phyloP scores from a whole-genome alignment of 2,797 vertebrate species.

The Epinephelus awoara region DNA sequence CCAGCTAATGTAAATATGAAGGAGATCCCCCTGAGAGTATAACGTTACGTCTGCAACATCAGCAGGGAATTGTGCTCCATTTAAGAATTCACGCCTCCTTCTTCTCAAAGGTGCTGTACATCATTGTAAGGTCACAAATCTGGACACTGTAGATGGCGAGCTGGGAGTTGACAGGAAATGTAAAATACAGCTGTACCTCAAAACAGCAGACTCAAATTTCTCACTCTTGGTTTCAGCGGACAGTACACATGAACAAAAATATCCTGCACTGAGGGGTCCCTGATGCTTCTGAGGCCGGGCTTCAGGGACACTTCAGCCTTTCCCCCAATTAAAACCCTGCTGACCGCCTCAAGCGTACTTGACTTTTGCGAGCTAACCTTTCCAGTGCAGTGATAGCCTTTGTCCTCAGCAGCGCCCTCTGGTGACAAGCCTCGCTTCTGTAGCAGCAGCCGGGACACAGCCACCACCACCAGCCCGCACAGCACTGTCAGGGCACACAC shows the following conservation, averaged over 20 bases:
- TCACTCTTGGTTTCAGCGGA: slow-evolving; percentile 38
- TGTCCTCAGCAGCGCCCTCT: slow-evolving; percentile 82
- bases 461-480: slow-evolving; percentile 92
- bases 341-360: background rate
- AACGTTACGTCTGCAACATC: slow-evolving; percentile 7
- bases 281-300: background rate
- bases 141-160: slow-evolving; percentile 47
- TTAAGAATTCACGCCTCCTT: slow-evolving; percentile 1
- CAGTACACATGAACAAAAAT: slow-evolving; percentile 29
- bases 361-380: slow-evolving; percentile 85
- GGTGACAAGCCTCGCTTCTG: slow-evolving; percentile 84
- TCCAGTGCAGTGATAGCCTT: slow-evolving; percentile 84
- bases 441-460: slow-evolving; percentile 90
- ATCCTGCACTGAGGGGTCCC: slow-evolving; percentile 10
- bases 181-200: slow-evolving; percentile 74
- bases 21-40: background rate
- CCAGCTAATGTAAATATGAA: background rate
- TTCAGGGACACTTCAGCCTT: background rate
- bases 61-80: background rate
- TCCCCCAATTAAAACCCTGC: slow-evolving; percentile 24
- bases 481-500: slow-evolving; percentile 94
- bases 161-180: slow-evolving; percentile 78
- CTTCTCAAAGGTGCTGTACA: slow-evolving; percentile 60
- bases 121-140: slow-evolving; percentile 63
- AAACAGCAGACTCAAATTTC: slow-evolving; percentile 44